These are phyloP conservation scores for Neodon shergylaensis DNA, from an alignment of 2,113 vertebrate species.

Conservation along the genomic window DNA sequence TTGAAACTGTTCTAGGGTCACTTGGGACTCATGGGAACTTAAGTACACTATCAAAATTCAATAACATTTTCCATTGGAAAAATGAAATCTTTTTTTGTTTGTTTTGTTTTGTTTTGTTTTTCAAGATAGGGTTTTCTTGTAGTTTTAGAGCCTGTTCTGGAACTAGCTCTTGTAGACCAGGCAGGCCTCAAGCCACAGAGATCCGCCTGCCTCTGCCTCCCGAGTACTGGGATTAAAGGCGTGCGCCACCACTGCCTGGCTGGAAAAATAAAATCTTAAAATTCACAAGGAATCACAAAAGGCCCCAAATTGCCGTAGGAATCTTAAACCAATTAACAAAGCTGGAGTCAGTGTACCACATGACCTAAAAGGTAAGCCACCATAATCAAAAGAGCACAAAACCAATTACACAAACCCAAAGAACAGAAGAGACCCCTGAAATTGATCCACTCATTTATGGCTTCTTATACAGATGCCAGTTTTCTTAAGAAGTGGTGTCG, in stretches of 20 bases:
- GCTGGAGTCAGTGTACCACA: neutral
- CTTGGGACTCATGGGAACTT: neutral
- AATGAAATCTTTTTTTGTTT: neutral
- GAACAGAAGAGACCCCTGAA: neutral
- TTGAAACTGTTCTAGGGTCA: neutral
- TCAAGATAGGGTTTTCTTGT: too few relatives aligned
- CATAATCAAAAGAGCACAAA: neutral
- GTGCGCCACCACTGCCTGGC: too few relatives aligned
- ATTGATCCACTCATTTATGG: neutral
- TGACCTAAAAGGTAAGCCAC: neutral
- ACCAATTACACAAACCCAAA: neutral
- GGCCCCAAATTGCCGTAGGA: neutral
- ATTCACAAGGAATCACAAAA: neutral
- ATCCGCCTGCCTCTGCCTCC: too few relatives aligned
- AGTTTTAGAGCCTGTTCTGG: too few relatives aligned
- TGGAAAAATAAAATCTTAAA: neutral
- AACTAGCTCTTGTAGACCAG: too few relatives aligned
- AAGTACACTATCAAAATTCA: neutral
- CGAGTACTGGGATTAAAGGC: too few relatives aligned
- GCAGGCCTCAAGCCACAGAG: too few relatives aligned
- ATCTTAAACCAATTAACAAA: neutral
- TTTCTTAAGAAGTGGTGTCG: neutral
- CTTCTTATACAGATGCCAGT: neutral
- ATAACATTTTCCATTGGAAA: neutral
- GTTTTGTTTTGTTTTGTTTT: too few relatives aligned